Evolutionary conservation across 2,113 vertebrate species (phyloP).

Genomic region (Oxyura jamaicensis): DNA sequence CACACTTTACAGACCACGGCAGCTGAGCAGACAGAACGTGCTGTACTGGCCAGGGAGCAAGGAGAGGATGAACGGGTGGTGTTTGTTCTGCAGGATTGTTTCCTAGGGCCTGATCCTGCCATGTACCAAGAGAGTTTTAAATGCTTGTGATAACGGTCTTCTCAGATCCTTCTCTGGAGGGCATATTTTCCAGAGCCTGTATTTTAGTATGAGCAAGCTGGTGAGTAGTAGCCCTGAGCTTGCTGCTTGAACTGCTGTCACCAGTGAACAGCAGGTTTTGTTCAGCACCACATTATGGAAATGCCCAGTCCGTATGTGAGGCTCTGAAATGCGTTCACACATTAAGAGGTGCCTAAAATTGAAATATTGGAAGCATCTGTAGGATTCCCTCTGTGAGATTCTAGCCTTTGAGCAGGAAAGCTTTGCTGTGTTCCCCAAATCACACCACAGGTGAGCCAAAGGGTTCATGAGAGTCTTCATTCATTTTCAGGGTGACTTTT

Average conservation of each 20-base stretch:
- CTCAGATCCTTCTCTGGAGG: neutral
- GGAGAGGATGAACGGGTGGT: neutral
- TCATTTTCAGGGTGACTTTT: neutral
- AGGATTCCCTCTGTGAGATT: neutral
- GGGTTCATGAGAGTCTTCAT: neutral
- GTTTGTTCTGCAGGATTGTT: neutral
- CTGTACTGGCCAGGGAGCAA: neutral
- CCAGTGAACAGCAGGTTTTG: neutral
- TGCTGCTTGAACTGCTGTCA: neutral
- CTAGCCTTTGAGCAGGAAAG: too few species aligned
- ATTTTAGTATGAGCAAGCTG: neutral
- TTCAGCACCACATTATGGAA: neutral
- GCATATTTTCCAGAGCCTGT: neutral
- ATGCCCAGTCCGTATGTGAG: neutral
- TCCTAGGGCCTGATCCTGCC: neutral
- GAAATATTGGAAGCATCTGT: neutral
- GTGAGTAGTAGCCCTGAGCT: neutral
- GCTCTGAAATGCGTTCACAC: neutral
- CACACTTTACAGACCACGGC: neutral
- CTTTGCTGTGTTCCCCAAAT: neutral
- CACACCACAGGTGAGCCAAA: neutral
- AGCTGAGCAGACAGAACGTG: accelerated
- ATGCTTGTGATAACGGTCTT: neutral
- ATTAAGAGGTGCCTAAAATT: neutral
- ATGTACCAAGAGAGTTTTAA: accelerated